These are phyloP conservation scores for Stenotaenia linearis DNA, from an alignment of 2,888 invertebrate genomes.

Conservation along the genomic window DNA sequence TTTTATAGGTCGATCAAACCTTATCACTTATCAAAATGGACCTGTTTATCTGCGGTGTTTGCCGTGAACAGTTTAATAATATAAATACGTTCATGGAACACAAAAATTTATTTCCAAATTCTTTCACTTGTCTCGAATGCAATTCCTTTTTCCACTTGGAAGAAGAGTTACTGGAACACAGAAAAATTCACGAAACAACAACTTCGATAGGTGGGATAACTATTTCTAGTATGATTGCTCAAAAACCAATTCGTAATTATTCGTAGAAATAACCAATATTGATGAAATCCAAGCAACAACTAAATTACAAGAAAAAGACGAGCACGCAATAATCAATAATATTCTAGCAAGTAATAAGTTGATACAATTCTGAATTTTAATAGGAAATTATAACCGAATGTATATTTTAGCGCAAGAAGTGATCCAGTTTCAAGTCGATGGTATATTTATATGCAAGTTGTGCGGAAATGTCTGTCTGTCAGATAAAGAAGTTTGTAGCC, in stretches of 20 bases:
- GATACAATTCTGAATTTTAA: background rate
- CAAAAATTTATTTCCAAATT: constrained; percentile 40
- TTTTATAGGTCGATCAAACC: too few relatives aligned
- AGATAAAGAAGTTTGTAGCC: constrained; percentile 21
- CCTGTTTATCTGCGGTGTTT: constrained; percentile 46
- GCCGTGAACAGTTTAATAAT: constrained; percentile 44
- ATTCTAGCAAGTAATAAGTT: background rate
- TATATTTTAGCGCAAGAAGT: background rate
- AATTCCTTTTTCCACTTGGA: constrained; percentile 21
- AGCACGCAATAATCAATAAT: background rate
- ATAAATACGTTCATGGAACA: constrained; percentile 44
- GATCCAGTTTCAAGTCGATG: constrained; percentile 24
- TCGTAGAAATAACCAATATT: too few relatives aligned
- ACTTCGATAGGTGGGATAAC: background rate
- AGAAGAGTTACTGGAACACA: background rate
- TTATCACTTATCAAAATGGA: too few relatives aligned
- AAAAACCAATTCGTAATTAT: too few relatives aligned
- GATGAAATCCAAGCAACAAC: too few relatives aligned
- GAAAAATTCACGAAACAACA: background rate
- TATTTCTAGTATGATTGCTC: background rate
- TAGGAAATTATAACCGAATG: background rate
- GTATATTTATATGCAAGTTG: constrained; percentile 31
- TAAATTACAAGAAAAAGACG: background rate
- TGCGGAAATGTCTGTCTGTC: constrained; percentile 29
- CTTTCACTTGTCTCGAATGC: background rate